Evolutionary conservation across 2,888 invertebrate genomes (phyloP).

Genomic region (Drosophila aldrichi): DNA sequence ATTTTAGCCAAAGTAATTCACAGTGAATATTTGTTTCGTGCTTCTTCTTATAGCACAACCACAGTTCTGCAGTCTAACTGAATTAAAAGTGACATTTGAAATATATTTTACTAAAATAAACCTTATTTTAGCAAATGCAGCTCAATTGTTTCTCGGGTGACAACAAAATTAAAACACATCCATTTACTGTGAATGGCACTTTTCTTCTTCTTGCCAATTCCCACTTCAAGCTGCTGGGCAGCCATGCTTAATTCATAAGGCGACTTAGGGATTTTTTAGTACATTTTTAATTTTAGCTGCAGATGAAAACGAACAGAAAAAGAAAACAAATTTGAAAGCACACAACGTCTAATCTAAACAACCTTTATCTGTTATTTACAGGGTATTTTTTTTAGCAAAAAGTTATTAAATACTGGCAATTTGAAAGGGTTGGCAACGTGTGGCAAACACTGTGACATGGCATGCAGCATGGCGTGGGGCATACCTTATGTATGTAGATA

Average conservation of each 20-base stretch:
- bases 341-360: background rate
- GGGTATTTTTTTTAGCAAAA: slow-evolving; percentile 50
- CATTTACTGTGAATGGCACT: background rate
- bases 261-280: background rate
- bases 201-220: background rate
- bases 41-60: background rate
- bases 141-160: background rate
- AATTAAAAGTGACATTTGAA: background rate
- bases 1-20: background rate
- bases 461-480: slow-evolving; percentile 62
- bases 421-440: slow-evolving; percentile 35
- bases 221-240: background rate
- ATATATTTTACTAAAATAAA: no score
- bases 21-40: background rate
- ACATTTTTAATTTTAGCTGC: background rate
- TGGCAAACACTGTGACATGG: slow-evolving; percentile 69
- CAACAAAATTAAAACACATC: no score
- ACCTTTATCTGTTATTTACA: slow-evolving; percentile 7
- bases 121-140: background rate
- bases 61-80: background rate
- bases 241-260: background rate
- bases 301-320: no score
- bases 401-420: slow-evolving; percentile 70
- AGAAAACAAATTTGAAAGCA: background rate
- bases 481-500: background rate